Percentiles rank a stretch among this genome's conserved stretches.
phyloP scores from a whole-genome alignment of 2,888 invertebrate genomes.

The Watsonalla binaria region DNA sequence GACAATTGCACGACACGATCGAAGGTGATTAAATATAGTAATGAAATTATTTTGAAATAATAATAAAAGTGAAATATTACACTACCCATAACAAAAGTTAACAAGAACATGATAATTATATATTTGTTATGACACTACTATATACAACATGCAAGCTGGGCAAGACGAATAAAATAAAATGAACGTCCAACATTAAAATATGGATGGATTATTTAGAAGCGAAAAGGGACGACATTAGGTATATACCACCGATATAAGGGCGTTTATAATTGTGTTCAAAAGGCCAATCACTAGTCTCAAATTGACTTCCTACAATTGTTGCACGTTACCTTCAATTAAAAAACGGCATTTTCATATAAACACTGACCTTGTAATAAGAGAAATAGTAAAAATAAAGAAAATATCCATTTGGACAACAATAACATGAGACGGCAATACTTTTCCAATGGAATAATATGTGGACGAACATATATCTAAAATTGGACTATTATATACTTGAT shows the following conservation, averaged over 20 bases:
- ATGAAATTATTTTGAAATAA: slow-evolving; percentile 32
- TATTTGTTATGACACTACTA: slow-evolving; percentile 56
- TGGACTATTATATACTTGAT: slow-evolving; percentile 66
- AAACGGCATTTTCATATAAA: slow-evolving; percentile 15
- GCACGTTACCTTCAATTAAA: slow-evolving; percentile 9
- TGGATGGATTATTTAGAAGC: slow-evolving; percentile 70
- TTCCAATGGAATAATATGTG: slow-evolving; percentile 70
- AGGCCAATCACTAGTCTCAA: slow-evolving; percentile 43
- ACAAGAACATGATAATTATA: slow-evolving; percentile 65
- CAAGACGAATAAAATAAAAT: slow-evolving; percentile 65
- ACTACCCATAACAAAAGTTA: slow-evolving; percentile 70
- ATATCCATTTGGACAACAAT: slow-evolving; percentile 62
- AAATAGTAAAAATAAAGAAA: slow-evolving; percentile 47
- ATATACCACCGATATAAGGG: slow-evolving; percentile 28
- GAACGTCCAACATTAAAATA: slow-evolving; percentile 61
- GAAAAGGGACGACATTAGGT: slow-evolving; percentile 57
- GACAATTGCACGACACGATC: slow-evolving; percentile 41
- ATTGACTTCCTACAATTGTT: slow-evolving; percentile 51
- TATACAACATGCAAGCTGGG: slow-evolving; percentile 72
- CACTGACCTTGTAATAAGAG: slow-evolving; percentile 35
- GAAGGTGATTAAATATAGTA: slow-evolving; percentile 33
- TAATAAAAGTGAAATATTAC: slow-evolving; percentile 52
- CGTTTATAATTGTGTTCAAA: slow-evolving; percentile 39
- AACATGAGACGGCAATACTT: slow-evolving; percentile 68
- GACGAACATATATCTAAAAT: slow-evolving; percentile 72